Evolutionary conservation across 2,888 invertebrate genomes (phyloP).

Genomic region (Dugesia japonica): DNA sequence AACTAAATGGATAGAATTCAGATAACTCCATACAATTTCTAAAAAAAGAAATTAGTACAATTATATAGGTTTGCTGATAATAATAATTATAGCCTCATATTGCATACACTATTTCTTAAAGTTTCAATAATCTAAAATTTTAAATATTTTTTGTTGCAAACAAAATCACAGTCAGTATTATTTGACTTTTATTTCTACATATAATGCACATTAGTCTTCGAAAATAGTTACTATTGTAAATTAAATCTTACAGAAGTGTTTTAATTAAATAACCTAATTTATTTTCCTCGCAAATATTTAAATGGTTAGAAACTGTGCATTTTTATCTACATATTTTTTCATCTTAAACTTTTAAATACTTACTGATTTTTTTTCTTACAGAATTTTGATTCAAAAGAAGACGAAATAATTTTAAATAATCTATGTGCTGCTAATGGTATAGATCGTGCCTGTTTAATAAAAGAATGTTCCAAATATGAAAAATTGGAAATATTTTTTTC

Average conservation of each 20-base stretch:
- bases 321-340: background rate
- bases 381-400: conserved; percentile 22
- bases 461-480: conserved; percentile 32
- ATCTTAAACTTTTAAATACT: background rate
- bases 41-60: too few relatives aligned
- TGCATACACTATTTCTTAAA: too few relatives aligned
- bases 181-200: too few relatives aligned
- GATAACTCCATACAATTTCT: too few relatives aligned
- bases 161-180: too few relatives aligned
- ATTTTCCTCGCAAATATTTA: background rate
- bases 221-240: too few relatives aligned
- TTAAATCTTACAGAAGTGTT: background rate
- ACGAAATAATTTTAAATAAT: conserved; percentile 22
- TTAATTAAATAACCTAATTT: background rate
- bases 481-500: conserved; percentile 46
- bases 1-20: too few relatives aligned
- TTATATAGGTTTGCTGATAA: too few relatives aligned
- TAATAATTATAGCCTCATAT: too few relatives aligned
- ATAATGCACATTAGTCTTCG: too few relatives aligned
- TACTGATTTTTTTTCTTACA: background rate
- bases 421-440: conserved; percentile 35
- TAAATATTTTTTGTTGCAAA: too few relatives aligned
- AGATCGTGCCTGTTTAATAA: conserved; percentile 26
- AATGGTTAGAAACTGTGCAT: background rate
- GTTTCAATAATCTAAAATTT: too few relatives aligned